phyloP scores from a whole-genome alignment of 2,113 vertebrate species.

The Macrotus californicus region DNA sequence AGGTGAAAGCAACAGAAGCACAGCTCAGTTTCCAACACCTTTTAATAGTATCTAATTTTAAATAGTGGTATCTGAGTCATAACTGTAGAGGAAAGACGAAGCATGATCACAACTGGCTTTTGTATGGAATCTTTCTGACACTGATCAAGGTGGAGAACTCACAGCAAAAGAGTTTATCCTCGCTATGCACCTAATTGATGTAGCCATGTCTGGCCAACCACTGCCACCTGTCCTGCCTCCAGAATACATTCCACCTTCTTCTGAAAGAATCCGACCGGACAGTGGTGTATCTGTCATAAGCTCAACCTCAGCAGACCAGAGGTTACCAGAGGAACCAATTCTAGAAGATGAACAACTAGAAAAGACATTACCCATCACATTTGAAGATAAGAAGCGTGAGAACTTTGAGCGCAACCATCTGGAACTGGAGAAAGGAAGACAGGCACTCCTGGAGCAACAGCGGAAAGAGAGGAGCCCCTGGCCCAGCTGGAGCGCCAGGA shows the following conservation, averaged over 20 bases:
- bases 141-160: slow-evolving; percentile 97
- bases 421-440: slow-evolving; percentile 94
- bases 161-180: slow-evolving; percentile 99
- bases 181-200: slow-evolving; percentile 99
- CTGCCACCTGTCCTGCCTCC: slow-evolving; percentile 91
- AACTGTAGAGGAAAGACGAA: too few species aligned
- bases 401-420: slow-evolving; percentile 97
- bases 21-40: slow-evolving; percentile 97
- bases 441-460: slow-evolving; percentile 94
- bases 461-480: slow-evolving; percentile 95
- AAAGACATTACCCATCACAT: slow-evolving; percentile 93
- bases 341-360: slow-evolving; percentile 89
- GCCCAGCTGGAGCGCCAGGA: slow-evolving; percentile 92
- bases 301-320: slow-evolving; percentile 87
- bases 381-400: slow-evolving; percentile 98
- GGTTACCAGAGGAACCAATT: slow-evolving; percentile 88
- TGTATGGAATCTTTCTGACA: slow-evolving; percentile 98
- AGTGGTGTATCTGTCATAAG: slow-evolving; percentile 86
- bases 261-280: slow-evolving; percentile 94
- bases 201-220: slow-evolving; percentile 95
- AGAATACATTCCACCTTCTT: slow-evolving; percentile 95
- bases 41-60: slow-evolving; percentile 87
- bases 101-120: slow-evolving; percentile 86
- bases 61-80: too few species aligned
- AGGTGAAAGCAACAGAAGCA: slow-evolving; percentile 87